Conservation (phyloP, 2,113 vertebrate species). For the Protobothrops mucrosquamatus region DNA sequence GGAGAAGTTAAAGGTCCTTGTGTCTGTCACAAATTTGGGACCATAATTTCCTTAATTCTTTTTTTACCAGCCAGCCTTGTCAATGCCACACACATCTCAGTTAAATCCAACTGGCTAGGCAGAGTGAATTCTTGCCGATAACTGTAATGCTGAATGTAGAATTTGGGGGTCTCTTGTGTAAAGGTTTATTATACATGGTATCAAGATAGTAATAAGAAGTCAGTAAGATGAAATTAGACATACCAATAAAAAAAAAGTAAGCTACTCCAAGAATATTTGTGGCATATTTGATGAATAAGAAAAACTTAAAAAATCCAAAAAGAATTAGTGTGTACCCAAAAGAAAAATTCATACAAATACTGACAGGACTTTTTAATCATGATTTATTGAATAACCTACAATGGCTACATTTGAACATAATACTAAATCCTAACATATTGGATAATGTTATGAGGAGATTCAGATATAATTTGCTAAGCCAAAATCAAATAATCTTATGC, state of each 20-base stretch:
- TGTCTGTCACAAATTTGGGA: not conserved
- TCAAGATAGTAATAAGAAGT: not conserved
- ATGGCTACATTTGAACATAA: not conserved
- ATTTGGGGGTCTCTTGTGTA: not conserved
- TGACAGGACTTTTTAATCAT: not conserved
- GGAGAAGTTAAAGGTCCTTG: not conserved
- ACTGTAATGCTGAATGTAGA: not conserved
- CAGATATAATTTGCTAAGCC: not conserved
- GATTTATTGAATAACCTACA: not conserved
- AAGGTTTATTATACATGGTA: not conserved
- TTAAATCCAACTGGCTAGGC: not conserved
- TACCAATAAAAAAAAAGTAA: slow-evolving; percentile 14
- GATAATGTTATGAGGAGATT: not conserved
- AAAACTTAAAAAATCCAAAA: slow-evolving; percentile 8
- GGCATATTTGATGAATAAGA: slow-evolving; percentile 28
- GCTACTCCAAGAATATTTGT: slow-evolving; percentile 28
- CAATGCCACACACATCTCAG: not conserved
- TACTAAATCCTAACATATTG: not conserved
- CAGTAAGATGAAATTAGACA: slow-evolving; percentile 5
- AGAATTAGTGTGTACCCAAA: not conserved
- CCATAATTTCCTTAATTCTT: not conserved
- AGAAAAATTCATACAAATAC: not conserved
- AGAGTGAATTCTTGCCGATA: not conserved
- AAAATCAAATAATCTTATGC: not conserved
- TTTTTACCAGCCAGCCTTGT: not conserved